phyloP scores from a whole-genome alignment of 2,113 vertebrate genomes.

The Delphinapterus leucas region DNA sequence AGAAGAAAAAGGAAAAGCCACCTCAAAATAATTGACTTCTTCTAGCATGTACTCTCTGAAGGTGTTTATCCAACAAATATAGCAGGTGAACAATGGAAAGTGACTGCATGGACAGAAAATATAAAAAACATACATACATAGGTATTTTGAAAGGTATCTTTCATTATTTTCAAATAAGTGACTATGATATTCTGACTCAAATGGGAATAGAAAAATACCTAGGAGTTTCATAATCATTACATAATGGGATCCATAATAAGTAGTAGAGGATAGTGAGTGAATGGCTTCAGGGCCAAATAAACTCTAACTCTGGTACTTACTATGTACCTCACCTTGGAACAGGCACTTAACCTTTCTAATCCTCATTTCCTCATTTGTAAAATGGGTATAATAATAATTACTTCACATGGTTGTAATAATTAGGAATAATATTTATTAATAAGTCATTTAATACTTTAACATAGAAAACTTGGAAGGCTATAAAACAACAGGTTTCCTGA shows the following conservation, averaged over 20 bases:
- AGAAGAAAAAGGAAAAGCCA: constrained; percentile 18
- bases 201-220: constrained; percentile 12
- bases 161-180: constrained; percentile 34
- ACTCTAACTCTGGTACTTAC: neutral
- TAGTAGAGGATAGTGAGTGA: neutral
- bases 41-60: neutral
- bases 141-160: constrained; percentile 11
- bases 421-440: constrained; percentile 52
- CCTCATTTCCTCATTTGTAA: constrained; percentile 33
- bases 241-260: neutral
- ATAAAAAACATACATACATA: neutral
- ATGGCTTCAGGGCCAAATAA: neutral
- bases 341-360: neutral
- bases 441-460: constrained; percentile 11
- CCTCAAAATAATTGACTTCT: constrained; percentile 27
- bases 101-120: neutral
- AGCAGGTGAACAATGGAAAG: neutral
- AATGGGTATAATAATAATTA: constrained; percentile 33
- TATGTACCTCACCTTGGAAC: neutral
- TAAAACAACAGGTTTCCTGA: neutral
- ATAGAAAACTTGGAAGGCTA: constrained; percentile 10
- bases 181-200: constrained; percentile 17
- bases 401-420: constrained; percentile 1
- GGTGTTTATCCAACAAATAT: neutral
- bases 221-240: constrained; percentile 13